A percentile compares a stretch with the other conserved stretches of the same genome.
These are phyloP conservation scores for Catharus bicknelli DNA, from an alignment of 2,113 vertebrate genomes.

Conservation along the genomic window DNA sequence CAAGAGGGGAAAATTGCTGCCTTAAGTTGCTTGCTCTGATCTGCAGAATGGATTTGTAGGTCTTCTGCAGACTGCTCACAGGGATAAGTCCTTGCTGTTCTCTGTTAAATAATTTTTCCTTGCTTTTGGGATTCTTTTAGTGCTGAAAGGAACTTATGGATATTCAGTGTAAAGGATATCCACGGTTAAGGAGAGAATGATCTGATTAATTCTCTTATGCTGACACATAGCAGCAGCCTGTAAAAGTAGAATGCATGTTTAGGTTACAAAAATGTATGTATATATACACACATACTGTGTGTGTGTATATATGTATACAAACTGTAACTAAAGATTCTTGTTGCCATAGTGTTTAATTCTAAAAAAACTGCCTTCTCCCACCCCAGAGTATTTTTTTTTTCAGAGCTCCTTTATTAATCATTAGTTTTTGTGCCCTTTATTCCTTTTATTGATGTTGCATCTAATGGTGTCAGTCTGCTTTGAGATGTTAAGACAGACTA, in stretches of 20 bases:
- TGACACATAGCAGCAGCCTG: background rate
- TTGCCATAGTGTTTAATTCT: background rate
- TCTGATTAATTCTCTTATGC: background rate
- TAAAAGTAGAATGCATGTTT: background rate
- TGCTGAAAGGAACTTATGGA: background rate
- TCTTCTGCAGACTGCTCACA: background rate
- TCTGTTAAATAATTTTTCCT: background rate
- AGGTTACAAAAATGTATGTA: background rate
- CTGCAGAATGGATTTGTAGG: background rate
- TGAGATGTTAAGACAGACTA: background rate
- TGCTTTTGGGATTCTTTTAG: background rate
- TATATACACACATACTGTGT: background rate
- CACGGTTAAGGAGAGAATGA: background rate
- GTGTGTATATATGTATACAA: background rate
- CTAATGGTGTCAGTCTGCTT: background rate
- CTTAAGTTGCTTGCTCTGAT: background rate
- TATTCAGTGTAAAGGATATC: background rate
- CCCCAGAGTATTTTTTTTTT: background rate
- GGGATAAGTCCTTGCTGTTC: background rate
- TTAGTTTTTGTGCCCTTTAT: background rate
- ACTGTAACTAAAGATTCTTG: background rate
- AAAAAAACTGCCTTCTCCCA: background rate
- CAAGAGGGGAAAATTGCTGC: background rate
- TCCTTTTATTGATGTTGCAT: background rate
- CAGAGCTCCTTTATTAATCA: background rate